Percentiles rank a stretch among this genome's conserved stretches.
These are phyloP conservation scores for Tridacna crocea DNA, from an alignment of 2,888 invertebrate species.

Conservation along the genomic window DNA sequence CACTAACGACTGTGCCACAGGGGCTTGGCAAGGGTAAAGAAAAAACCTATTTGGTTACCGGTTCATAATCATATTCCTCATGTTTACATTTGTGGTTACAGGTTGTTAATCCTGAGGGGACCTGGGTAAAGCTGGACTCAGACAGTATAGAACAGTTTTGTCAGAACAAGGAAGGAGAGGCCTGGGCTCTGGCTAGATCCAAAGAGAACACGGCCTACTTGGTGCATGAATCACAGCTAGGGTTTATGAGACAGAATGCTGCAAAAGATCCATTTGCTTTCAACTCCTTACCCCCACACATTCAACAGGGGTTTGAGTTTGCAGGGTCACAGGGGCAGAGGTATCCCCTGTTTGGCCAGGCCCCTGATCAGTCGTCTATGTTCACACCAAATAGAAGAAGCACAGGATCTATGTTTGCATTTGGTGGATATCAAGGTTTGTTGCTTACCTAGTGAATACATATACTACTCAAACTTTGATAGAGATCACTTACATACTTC, in stretches of 20 bases:
- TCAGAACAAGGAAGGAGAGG: constrained; percentile 88
- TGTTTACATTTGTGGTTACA: constrained; percentile 78
- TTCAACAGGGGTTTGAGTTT: constrained; percentile 87
- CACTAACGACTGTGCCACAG: too few relatives aligned
- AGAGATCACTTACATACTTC: too few relatives aligned
- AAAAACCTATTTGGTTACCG: too few relatives aligned
- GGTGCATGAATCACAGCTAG: constrained; percentile 86
- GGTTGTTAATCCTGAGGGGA: constrained; percentile 97
- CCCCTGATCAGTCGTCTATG: constrained; percentile 38
- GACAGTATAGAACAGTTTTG: constrained; percentile 89
- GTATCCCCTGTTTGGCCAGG: constrained; percentile 51
- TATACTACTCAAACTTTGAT: too few relatives aligned
- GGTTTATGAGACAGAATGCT: constrained; percentile 49
- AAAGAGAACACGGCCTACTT: constrained; percentile 88
- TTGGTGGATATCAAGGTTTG: constrained; percentile 40
- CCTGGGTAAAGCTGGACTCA: constrained; percentile 95
- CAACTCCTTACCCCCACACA: constrained; percentile 68
- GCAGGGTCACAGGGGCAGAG: constrained; percentile 45
- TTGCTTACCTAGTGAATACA: background rate
- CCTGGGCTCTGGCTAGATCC: constrained; percentile 90
- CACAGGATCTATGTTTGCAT: constrained; percentile 34
- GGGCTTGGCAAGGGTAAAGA: too few relatives aligned
- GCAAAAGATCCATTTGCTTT: constrained; percentile 76
- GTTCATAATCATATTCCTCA: too few relatives aligned
- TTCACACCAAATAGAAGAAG: constrained; percentile 41